phyloP scores from a whole-genome alignment of 2,888 invertebrate genomes.

The Selenia dentaria region DNA sequence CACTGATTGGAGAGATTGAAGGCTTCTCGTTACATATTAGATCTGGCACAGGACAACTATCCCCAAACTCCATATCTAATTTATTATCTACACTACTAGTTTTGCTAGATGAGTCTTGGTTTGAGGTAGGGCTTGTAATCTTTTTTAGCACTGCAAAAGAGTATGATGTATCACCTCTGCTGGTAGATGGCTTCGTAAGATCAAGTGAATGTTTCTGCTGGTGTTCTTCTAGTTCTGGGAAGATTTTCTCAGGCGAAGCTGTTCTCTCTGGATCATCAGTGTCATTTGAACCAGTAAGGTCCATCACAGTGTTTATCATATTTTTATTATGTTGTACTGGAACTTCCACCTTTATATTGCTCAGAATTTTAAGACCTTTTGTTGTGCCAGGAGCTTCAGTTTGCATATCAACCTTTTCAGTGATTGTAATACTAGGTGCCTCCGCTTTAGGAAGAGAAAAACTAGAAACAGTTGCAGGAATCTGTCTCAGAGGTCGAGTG shows the following conservation, averaged over 20 bases:
- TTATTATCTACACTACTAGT: conserved; percentile 55
- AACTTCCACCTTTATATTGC: conserved; percentile 82
- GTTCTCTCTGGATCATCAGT: conserved; percentile 49
- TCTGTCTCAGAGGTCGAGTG: conserved; percentile 8
- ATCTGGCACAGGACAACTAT: conserved; percentile 77
- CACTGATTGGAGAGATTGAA: conserved; percentile 79
- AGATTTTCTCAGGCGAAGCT: conserved; percentile 67
- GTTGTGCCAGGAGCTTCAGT: conserved; percentile 55
- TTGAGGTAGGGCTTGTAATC: conserved; percentile 64
- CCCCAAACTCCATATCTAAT: conserved; percentile 69
- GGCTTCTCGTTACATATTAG: conserved; percentile 81
- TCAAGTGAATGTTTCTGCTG: conserved; percentile 55
- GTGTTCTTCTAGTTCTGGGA: conserved; percentile 72
- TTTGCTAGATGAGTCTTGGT: conserved; percentile 58
- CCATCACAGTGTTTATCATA: conserved; percentile 75
- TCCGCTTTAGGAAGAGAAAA: conserved; percentile 29
- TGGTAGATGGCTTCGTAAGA: conserved; percentile 52
- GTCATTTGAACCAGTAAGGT: conserved; percentile 69
- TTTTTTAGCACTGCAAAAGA: conserved; percentile 77
- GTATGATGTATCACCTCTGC: conserved; percentile 58
- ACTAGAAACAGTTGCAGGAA: conserved; percentile 25
- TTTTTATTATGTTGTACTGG: conserved; percentile 77
- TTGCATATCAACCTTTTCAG: conserved; percentile 37
- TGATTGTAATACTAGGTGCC: conserved; percentile 29
- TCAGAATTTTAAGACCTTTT: conserved; percentile 78